Evolutionary conservation across 1,140 invertebrate genomes (phyloP), one percentile per base, ranked within the genome.

Genomic region (Neotoxoptera formosana): DNA sequence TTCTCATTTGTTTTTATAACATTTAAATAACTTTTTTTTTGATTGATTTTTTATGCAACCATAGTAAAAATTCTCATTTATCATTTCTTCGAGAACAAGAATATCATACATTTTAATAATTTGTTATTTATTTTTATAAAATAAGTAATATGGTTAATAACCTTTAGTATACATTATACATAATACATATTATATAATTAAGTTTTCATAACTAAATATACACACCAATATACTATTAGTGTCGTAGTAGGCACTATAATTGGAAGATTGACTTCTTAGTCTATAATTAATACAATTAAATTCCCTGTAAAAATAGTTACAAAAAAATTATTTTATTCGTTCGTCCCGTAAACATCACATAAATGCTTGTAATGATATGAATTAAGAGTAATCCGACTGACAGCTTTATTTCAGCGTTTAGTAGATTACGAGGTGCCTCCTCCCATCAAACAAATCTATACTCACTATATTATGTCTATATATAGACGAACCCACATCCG

Each of bases 351-450:
- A 76, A 76, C 11, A 76, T 76, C 11, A n/a, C n/a, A 60, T 11
- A 11, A 41, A 53, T 76, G 4, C n/a, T 14, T 76, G 6, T 67
- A 67, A 67, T 76, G 34, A 83, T 17, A 23, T 21, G 0, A 3
- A 14, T 47, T 51, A 83, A 83, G 7, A 36, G 21, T 34, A 83
- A 83, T 83, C 76, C 20, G 34, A 36, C 76, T 36, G 23, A 83
- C 76, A 36, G 36, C 36, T 87, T 87, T 86, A 45, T 86, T 86
- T 45, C 25, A 86, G 36, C 14, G 45, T 86, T 86, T 86, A 86
- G 36, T 41, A 86, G 23, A 11, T 86, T 45, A 86, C 25, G 11
- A 45, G 41, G 83, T 45, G 23, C 83, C 41, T 34, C 36, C n/a
- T 23, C 7, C 20, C 48, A 53, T 89, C 51, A 89, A 89, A 36